Base-by-base conservation (phyloP, 1,140 invertebrate species). In the Drosophila nikananu region DNA sequence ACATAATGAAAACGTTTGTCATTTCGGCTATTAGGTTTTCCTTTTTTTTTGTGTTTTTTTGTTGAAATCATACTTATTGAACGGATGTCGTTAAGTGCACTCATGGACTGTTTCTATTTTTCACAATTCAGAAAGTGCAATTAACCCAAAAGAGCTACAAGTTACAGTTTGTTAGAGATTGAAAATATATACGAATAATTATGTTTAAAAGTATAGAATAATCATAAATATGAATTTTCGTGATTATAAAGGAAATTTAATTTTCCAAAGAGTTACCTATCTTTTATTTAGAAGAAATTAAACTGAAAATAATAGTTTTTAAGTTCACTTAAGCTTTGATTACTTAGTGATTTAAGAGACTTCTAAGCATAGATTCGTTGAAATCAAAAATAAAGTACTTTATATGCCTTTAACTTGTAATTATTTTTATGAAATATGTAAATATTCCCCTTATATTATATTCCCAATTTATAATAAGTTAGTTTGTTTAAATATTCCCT, bases 1-100 rank as follows among this genome's bases (percentile, higher is more conserved):
- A 55, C 65, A 78, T 78, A 78, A 78, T 71, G 75, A 39, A 77
- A 77, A 61, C 74, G 73, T 77, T 72, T 81, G 72, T 61, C 54
- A 68, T 77, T 77, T 77, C 21, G 72, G 72, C 67, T 61, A 77
- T 68, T 61, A 71, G 27, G 41, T 55, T 52, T 59, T 77, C 42
- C 32, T 19, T 32, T 8, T 13, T 32, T 32, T 13, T 13, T 15
- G 1, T 15, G 5, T 13, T 54, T 54, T 35, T 55, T 55, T 37
- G 19, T 35, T 2, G 9, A 64, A 64, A 64, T 5, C 35, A 21
- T 32, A 61, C 62, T 60, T 44, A 65, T 60, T 35, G 41, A 77
- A 49, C 73, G 73, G 74, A 77, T 77, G 73, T 77, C 73, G 66
- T 77, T 52, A 68, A 27, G 52, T 44, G 39, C 30, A 48, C 60